Base-by-base conservation (phyloP, 2,888 invertebrate genomes). In the Trypoxylon attenuatum region DNA sequence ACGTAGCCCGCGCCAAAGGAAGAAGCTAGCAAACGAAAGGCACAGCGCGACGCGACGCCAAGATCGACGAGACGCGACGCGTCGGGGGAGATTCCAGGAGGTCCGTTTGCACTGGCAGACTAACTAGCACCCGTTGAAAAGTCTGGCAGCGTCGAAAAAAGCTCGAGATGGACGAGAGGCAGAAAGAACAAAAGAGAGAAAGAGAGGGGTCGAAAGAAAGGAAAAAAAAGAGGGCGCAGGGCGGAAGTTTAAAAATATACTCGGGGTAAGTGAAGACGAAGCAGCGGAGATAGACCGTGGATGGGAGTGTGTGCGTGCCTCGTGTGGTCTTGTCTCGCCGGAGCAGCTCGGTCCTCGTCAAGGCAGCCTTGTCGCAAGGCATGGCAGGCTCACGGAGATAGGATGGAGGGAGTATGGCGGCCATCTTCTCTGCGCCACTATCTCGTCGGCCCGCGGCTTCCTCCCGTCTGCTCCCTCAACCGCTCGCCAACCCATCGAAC, bases 391-490 rank as follows among this genome's bases (percentile, higher is more conserved):
- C 10, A 10, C 25, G 1, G 46, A 13, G 22, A 19, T 22, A 6
- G 5, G 19, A 15, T 15, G 23, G 22, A 46, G 46, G 25, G 46
- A 19, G 60, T 59, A 56, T 10, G 41, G 41, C 78, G 74, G 80
- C 82, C 81, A 81, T 82, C 76, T 78, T 82, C 77, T 59, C 65
- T 62, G 45, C 25, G 22, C 33, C 33, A 33, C 33, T 33, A 33
- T 66, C 56, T 54, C 45, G 46, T 64, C 18, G 51, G 45, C 50
- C 59, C 50, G n/a, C n/a, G n/a, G n/a, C n/a, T n/a, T n/a, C n/a
- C n/a, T 4, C 10, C 33, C 33, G 33, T 33, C 33, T 33, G n/a
- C 13, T 33, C 13, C 33, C 13, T 33, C 33, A 6, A 1, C 8
- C n/a, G 5, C 33, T 10, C 33, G 33, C 33, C 1, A 3, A 13